A percentile compares a stretch with the other conserved stretches of the same genome.
Evolutionary conservation across 1,140 invertebrate genomes (phyloP).

Genomic region (Amyelois transitella): DNA sequence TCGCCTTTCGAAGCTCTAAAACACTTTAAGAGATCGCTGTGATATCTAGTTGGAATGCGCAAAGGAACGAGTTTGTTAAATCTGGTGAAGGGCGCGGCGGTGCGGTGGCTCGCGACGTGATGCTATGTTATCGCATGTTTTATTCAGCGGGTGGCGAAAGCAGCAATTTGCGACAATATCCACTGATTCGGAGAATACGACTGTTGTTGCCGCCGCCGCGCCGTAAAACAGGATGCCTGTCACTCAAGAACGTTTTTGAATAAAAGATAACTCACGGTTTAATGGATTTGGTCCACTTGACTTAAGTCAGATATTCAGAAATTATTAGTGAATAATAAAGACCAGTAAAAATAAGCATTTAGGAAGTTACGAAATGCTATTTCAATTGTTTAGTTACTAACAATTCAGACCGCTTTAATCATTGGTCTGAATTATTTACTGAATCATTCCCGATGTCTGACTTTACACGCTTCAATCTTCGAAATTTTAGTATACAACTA

Average conservation of each 20-base stretch:
- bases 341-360: too few relatives aligned
- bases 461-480: not conserved
- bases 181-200: conserved; percentile 66
- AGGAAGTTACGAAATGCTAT: too few relatives aligned
- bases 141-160: conserved; percentile 71
- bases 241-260: conserved; percentile 67
- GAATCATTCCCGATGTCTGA: too few relatives aligned
- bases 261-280: too few relatives aligned
- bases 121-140: conserved; percentile 72
- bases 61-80: conserved; percentile 27
- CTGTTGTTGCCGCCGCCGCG: conserved; percentile 59
- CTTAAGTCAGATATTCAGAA: too few relatives aligned
- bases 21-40: not conserved
- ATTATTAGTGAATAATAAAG: too few relatives aligned
- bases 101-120: conserved; percentile 44
- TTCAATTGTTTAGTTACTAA: too few relatives aligned
- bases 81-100: conserved; percentile 7
- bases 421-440: too few relatives aligned
- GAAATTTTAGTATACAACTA: not conserved
- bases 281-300: not conserved
- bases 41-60: conserved; percentile 22
- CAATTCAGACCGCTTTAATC: too few relatives aligned
- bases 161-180: conserved; percentile 73
- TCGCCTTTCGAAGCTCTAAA: too few relatives aligned
- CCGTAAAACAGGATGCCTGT: conserved; percentile 62